phyloP scores from a whole-genome alignment of 2,797 vertebrate species.

The Podarcis siculus region DNA sequence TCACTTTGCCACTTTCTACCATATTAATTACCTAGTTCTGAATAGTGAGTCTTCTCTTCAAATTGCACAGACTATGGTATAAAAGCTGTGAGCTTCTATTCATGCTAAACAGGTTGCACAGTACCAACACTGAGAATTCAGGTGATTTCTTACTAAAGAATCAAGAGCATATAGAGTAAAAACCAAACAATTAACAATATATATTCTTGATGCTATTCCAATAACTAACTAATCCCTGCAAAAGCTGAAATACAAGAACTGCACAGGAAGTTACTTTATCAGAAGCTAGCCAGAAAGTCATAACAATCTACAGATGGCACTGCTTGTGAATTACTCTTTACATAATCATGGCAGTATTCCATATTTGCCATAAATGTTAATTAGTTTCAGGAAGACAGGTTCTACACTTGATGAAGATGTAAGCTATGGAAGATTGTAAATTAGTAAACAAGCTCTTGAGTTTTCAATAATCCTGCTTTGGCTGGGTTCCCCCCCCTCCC shows the following conservation, averaged over 20 bases:
- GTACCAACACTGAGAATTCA: background rate
- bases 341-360: conserved; percentile 16
- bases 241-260: conserved; percentile 3
- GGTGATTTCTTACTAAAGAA: background rate
- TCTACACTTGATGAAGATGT: conserved; percentile 4
- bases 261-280: background rate
- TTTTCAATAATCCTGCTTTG: background rate
- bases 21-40: background rate
- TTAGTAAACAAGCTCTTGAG: conserved; percentile 12
- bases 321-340: conserved; percentile 13
- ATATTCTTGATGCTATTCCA: background rate
- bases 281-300: background rate
- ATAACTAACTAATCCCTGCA: background rate
- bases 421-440: background rate
- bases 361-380: conserved; percentile 34
- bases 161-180: background rate
- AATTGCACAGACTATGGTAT: background rate
- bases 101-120: background rate
- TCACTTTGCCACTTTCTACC: background rate
- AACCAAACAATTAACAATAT: background rate
- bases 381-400: conserved; percentile 1
- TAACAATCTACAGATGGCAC: conserved; percentile 11
- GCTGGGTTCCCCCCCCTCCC: too few relatives aligned
- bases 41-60: background rate
- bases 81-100: background rate